Percentiles rank a stretch among this genome's conserved stretches.
Evolutionary conservation across 2,113 vertebrate species (phyloP).

Genomic region (Mus musculus): GRCm39 chr11:108084001-108084500

Average conservation of each 20-base stretch:
- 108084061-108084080: neutral
- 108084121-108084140: neutral
- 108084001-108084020: neutral
- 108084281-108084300: neutral
- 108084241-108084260: neutral
- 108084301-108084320: neutral
- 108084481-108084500: neutral
- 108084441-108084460: neutral
- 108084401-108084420: neutral
- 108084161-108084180: neutral
- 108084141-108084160: too few species aligned
- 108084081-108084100: neutral
- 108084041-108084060: neutral
- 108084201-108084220: too few species aligned
- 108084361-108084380: neutral
- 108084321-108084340: too few species aligned
- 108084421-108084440: neutral
- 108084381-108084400: neutral
- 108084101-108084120: neutral
- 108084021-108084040: neutral
- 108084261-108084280: neutral
- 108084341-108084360: neutral
- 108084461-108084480: too few species aligned
- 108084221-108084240: neutral
- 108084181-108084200: neutral